Evolutionary conservation across 2,797 vertebrate genomes (phyloP), one percentile per base, ranked within the genome.

Genomic region (Chaetophractus vellerosus): DNA sequence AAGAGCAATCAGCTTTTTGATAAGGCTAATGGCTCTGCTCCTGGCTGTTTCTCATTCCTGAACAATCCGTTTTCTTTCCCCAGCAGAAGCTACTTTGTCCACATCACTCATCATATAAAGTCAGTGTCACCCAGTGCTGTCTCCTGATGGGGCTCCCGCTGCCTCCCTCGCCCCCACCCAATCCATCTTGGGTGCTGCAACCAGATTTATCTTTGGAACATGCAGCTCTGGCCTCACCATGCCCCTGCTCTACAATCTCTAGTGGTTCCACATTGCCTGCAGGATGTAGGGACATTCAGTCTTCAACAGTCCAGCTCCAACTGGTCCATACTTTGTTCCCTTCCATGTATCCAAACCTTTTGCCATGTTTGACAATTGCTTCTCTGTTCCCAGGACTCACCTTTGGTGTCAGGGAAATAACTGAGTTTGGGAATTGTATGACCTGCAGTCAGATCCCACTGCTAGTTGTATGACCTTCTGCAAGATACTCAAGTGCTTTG

Each of bases 1-100:
- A 97, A 97, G 93, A 97, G 95, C 96, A 97, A 90, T 97, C 95
- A 93, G 97, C 78, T 88, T 92, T 96, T 86, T 97, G 96, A 93
- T 97, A 96, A 94, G 93, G 92, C 95, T 95, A 97, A 97, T 94
- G 95, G 95, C 66, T 41, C 82, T 90, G 93, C 84, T 33, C 90
- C 85, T 69, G 48, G 79, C 80, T 86, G 72, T 97, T 96, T 95
- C 91, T 92, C 83, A 83, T 84, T 28, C 23, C 90, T 45, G 83
- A 88, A 63, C 48, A 41, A 72, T 95, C 93, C 68, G 74, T 72
- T 94, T 96, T 85, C 63, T 38, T 78, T 90, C 38, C 68, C 86
- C 48, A 69, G 89, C 64, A 82, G 68, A 95, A 41, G 50, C 91
- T n/a, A 45, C 78, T 92, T 81, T 36, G 88, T 88, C 68, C 74